These are phyloP conservation scores for Leptoteleia sp. DNA, from an alignment of 1,140 invertebrate species.

Conservation along the genomic window DNA sequence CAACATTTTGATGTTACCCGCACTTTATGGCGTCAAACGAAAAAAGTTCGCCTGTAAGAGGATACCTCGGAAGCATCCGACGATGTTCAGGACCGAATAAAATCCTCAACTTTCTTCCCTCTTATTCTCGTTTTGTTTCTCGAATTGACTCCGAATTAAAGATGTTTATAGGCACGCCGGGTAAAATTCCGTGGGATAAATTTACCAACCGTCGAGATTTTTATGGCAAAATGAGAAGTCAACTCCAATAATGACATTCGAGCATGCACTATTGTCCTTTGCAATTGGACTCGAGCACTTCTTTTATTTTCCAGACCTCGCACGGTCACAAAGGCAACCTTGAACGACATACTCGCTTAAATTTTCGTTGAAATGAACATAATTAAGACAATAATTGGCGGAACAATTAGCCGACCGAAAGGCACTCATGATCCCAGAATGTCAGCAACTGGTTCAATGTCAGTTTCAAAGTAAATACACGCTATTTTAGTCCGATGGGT, in stretches of 20 bases:
- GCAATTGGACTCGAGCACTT: slow-evolving; percentile 2
- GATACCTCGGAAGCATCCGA: slow-evolving; percentile 4
- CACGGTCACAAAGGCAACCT: neutral
- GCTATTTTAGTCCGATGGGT: slow-evolving; percentile 7
- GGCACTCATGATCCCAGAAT: no score
- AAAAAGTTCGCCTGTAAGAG: slow-evolving; percentile 30
- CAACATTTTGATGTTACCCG: slow-evolving; percentile 14
- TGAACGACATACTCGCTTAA: neutral
- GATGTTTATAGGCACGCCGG: slow-evolving; percentile 24
- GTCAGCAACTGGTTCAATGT: slow-evolving; percentile 5
- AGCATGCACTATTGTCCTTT: slow-evolving; percentile 2
- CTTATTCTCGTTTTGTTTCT: slow-evolving; percentile 27
- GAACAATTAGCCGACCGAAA: neutral
- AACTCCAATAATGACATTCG: slow-evolving; percentile 11
- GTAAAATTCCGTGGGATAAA: slow-evolving; percentile 9
- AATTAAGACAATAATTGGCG: neutral
- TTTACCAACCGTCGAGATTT: slow-evolving; percentile 9
- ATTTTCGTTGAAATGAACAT: neutral
- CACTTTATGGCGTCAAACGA: slow-evolving; percentile 14
- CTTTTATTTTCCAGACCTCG: neutral
- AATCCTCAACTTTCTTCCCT: slow-evolving; percentile 17
- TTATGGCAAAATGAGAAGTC: slow-evolving; percentile 5
- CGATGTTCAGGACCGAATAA: slow-evolving; percentile 20
- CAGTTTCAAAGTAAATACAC: neutral
- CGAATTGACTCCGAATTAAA: slow-evolving; percentile 23